phyloP scores from a whole-genome alignment of 2,113 vertebrate genomes.

The Heloderma charlesbogerti region DNA sequence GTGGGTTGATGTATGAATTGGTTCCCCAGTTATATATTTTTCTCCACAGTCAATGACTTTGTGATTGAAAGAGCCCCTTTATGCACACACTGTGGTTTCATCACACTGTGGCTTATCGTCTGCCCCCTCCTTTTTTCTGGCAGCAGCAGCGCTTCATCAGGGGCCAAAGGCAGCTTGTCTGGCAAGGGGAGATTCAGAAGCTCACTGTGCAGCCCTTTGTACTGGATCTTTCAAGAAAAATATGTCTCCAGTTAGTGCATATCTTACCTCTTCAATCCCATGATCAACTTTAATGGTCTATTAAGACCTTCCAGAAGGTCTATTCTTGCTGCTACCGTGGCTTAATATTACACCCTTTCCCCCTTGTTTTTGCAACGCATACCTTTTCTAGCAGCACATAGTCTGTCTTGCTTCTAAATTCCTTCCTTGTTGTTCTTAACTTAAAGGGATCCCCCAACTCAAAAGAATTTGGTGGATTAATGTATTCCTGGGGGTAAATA shows the following conservation, averaged over 20 bases:
- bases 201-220: not conserved
- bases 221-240: not conserved
- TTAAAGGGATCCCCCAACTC: not conserved
- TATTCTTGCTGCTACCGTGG: not conserved
- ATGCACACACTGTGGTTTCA: too few species aligned
- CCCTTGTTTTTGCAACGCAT: not conserved
- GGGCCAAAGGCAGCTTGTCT: not conserved
- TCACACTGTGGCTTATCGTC: not conserved
- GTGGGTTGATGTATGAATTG: not conserved
- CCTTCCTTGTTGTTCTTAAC: slow-evolving; percentile 14
- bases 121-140: not conserved
- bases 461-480: not conserved
- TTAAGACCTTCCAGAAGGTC: not conserved
- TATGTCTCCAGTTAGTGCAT: not conserved
- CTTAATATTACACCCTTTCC: not conserved
- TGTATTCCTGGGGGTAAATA: not conserved
- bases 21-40: not conserved
- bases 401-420: not conserved
- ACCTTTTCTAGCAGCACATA: not conserved
- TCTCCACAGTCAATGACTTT: not conserved
- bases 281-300: not conserved
- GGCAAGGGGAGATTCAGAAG: not conserved
- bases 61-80: not conserved
- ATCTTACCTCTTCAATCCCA: not conserved
- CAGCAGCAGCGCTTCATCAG: not conserved